Evolutionary conservation across 1,140 invertebrate genomes (phyloP).

Genomic region (Chelonus insularis): DNA sequence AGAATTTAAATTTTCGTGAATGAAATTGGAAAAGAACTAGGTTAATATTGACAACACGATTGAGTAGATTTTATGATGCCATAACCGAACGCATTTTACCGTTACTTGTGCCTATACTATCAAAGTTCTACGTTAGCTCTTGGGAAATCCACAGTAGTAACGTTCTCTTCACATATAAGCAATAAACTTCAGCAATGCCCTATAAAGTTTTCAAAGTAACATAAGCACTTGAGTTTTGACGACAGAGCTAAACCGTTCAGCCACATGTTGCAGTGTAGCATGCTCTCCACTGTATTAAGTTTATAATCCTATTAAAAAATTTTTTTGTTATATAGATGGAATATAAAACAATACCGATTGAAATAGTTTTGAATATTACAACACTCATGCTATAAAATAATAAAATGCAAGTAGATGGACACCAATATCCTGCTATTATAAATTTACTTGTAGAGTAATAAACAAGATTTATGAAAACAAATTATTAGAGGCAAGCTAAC

Average conservation of each 20-base stretch:
- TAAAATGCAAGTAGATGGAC: too few species aligned
- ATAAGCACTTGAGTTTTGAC: conserved; percentile 9
- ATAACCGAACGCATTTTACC: conserved; percentile 17
- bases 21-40: background rate
- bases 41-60: conserved; percentile 7
- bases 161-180: conserved; percentile 23
- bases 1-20: background rate
- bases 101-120: background rate
- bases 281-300: background rate
- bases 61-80: conserved; percentile 17
- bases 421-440: too few species aligned
- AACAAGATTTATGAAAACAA: too few species aligned
- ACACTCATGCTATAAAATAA: too few species aligned
- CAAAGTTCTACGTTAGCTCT: conserved; percentile 19
- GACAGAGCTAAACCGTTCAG: conserved; percentile 16
- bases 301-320: background rate
- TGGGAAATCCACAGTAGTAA: conserved; percentile 25
- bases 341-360: background rate
- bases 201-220: conserved; percentile 15
- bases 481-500: too few species aligned
- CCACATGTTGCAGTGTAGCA: conserved; percentile 23
- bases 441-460: too few species aligned
- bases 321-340: background rate
- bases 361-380: too few species aligned
- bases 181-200: conserved; percentile 18